Conservation (phyloP, 1,140 invertebrate species). For the Bombus balteatus region DNA sequence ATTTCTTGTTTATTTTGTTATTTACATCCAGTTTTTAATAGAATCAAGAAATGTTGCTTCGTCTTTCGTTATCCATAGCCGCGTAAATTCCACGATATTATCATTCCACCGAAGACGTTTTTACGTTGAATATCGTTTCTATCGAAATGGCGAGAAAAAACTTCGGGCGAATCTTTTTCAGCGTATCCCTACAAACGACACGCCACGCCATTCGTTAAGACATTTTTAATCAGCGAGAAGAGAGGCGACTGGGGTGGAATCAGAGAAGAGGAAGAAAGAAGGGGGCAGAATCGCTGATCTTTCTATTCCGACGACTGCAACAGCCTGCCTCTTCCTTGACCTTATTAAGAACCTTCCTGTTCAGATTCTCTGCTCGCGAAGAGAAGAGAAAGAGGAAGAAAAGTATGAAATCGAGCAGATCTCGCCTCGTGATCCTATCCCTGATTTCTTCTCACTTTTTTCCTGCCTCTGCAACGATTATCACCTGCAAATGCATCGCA, state of each 20-base stretch:
- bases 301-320: conserved; percentile 55
- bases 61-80: background rate
- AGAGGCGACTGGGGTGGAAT: conserved; percentile 10
- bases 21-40: too few relatives aligned
- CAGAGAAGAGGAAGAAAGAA: background rate
- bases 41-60: background rate
- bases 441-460: background rate
- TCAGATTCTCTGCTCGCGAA: conserved; percentile 17
- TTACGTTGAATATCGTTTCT: conserved; percentile 17
- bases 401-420: conserved; percentile 22
- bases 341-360: conserved; percentile 52
- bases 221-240: conserved; percentile 71
- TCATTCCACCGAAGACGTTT: background rate
- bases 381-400: background rate
- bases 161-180: conserved; percentile 37
- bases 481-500: background rate
- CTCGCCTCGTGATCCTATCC: background rate
- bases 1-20: too few relatives aligned
- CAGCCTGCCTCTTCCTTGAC: conserved; percentile 44
- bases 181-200: conserved; percentile 33
- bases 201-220: conserved; percentile 66
- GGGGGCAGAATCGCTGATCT: conserved; percentile 60
- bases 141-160: conserved; percentile 15
- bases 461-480: background rate
- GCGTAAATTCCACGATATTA: conserved; percentile 16